Percentiles rank a stretch among this genome's conserved stretches.
These are phyloP conservation scores for Nasonia oneida DNA, from an alignment of 2,888 invertebrate genomes.

Conservation along the genomic window DNA sequence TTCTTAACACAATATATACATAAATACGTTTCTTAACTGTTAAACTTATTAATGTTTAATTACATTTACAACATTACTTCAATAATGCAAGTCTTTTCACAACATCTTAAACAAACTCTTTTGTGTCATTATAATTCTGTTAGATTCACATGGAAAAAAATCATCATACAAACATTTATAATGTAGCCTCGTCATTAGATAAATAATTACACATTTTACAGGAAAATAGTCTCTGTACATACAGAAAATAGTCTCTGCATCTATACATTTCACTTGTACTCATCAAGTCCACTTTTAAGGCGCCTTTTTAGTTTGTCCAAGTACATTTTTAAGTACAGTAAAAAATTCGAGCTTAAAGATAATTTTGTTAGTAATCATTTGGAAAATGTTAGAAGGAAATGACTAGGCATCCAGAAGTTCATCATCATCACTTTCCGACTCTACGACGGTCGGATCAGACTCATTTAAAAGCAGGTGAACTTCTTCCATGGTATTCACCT, in stretches of 20 bases:
- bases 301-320: conserved; percentile 77
- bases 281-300: conserved; percentile 77
- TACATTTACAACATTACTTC: not conserved
- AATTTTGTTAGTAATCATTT: conserved; percentile 10
- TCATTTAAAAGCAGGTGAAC: conserved; percentile 52
- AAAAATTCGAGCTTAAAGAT: conserved; percentile 78
- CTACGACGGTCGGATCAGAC: conserved; percentile 55
- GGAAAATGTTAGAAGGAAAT: conserved; percentile 84
- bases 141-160: not conserved
- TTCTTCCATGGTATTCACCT: conserved; percentile 60
- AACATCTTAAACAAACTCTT: not conserved
- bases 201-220: conserved; percentile 33
- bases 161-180: not conserved
- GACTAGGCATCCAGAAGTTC: conserved; percentile 72
- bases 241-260: not conserved
- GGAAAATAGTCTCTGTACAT: conserved; percentile 32
- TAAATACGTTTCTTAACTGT: not conserved
- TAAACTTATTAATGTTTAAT: not conserved
- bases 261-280: conserved; percentile 24
- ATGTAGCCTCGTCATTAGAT: not conserved
- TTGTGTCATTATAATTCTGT: not conserved
- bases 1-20: not conserved
- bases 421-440: conserved; percentile 81
- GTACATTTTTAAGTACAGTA: conserved; percentile 82
- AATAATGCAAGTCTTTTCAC: not conserved